Evolutionary conservation across 2,888 invertebrate species (phyloP).

Genomic region (Pollenia angustigena): DNA sequence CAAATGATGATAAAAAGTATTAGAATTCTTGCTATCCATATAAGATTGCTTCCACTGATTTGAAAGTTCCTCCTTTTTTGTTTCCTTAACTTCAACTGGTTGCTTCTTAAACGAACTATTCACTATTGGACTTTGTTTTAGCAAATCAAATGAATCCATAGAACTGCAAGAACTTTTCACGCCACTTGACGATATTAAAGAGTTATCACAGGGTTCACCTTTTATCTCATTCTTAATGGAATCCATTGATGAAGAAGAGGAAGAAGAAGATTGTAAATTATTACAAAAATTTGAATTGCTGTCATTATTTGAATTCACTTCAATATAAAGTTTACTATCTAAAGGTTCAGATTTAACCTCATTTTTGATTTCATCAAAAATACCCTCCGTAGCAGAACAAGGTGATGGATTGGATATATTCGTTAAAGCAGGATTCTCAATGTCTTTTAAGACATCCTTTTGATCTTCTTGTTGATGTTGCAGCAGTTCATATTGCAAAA

Average conservation of each 20-base stretch:
- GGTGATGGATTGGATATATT: conserved; percentile 22
- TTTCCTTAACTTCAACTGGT: conserved; percentile 41
- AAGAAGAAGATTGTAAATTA: conserved; percentile 55
- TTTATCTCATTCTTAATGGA: conserved; percentile 81
- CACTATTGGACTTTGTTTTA: conserved; percentile 77
- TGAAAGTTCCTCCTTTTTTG: conserved; percentile 59
- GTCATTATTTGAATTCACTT: conserved; percentile 42
- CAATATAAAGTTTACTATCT: conserved; percentile 42
- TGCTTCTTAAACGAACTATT: conserved; percentile 52
- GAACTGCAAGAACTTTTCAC: conserved; percentile 66
- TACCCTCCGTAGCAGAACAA: conserved; percentile 17
- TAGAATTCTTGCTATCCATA: conserved; percentile 63
- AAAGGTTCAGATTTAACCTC: conserved; percentile 64
- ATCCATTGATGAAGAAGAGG: conserved; percentile 61
- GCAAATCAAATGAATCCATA: conserved; percentile 80
- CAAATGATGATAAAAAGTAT: conserved; percentile 63
- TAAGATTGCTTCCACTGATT: conserved; percentile 55
- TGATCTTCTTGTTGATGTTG: conserved; percentile 64
- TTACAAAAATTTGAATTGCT: conserved; percentile 64
- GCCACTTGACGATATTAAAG: conserved; percentile 42
- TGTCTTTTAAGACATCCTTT: conserved; percentile 4
- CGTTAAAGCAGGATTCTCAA: conserved; percentile 6
- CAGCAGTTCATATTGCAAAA: conserved; percentile 77
- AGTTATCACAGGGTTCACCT: conserved; percentile 77
- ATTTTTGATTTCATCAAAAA: conserved; percentile 68